Base-by-base conservation (phyloP, 2,113 vertebrate species). In the Oncorhynchus kisutch region DNA sequence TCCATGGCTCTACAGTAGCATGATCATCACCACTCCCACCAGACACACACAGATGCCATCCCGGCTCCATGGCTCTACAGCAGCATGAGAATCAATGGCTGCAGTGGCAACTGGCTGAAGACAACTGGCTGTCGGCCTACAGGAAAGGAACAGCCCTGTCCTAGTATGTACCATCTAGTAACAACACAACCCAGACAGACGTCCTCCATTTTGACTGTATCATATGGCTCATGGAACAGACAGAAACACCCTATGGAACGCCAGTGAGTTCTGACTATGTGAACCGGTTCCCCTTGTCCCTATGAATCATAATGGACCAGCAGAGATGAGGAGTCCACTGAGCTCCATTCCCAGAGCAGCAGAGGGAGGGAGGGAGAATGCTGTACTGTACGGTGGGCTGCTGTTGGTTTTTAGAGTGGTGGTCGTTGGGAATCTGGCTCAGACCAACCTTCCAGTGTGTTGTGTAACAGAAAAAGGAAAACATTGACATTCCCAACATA, bases 361-460 rank as follows among this genome's bases (percentile, higher is more conserved):
- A 29, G 65, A 5, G 14, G 34, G 39, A 45, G 9, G 2, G 39
- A 45, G 39, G 39, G 34, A 39, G 34, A 8, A 2, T 14, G 51
- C 14, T 54, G 51, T 18, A 54, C 51, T 54, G 51, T 51, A 13
- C 4, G 0, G 39, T 45, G 9, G 24, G 24, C 62, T 12, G 9
- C 11, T 65, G 62, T 24, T 25, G 24, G 5, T 5, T 67, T 31
- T 31, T 67, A 57, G 48, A 54, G 14, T 18, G 51, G 51, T 14
- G 51, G 1, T 54, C 16, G 3, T 18, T 54, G 74, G 69, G 72
- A 25, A 22, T 4, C 25, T 72, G 65, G 73, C 78, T 57, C 76
- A 67, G 70, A 82, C 64, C 59, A 5, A 67, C 68, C 67, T 70
- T 86, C 84, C 83, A 86, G 82, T 82, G 81, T 81, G 72, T 81